Percentiles rank a stretch among this genome's conserved stretches.
phyloP scores from a whole-genome alignment of 2,113 vertebrate genomes.

The Glaucomys volans region DNA sequence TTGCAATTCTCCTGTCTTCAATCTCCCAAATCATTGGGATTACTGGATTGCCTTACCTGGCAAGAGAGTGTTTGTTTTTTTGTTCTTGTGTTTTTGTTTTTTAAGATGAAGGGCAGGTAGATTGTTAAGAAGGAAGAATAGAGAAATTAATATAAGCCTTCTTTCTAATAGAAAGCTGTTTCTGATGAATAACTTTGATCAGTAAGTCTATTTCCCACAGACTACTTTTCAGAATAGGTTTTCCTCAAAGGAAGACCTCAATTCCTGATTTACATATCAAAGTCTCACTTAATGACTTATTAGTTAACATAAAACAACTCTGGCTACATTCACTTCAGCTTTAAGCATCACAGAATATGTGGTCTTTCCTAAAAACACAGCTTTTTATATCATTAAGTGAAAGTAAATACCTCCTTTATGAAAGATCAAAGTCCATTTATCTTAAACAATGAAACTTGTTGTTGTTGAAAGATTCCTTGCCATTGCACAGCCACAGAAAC shows the following conservation, averaged over 20 bases:
- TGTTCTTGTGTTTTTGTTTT: background rate
- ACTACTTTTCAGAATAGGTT: background rate
- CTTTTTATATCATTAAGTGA: background rate
- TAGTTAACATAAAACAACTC: background rate
- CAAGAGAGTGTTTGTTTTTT: background rate
- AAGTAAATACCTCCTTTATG: background rate
- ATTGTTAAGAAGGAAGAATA: background rate
- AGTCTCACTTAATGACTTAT: background rate
- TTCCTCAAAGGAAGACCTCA: background rate
- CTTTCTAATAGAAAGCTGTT: background rate
- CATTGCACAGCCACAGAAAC: background rate
- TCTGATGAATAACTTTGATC: background rate
- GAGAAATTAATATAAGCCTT: background rate
- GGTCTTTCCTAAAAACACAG: background rate
- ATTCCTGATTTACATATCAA: background rate
- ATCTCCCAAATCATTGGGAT: background rate
- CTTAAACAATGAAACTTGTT: background rate
- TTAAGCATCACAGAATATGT: background rate
- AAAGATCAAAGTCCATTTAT: background rate
- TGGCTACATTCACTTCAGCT: background rate
- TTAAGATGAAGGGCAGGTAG: background rate
- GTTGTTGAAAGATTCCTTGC: slow-evolving; percentile 7
- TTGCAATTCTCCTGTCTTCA: background rate
- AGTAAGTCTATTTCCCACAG: background rate
- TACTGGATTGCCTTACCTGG: background rate